These are phyloP conservation scores for Hoplostethus atlanticus DNA, from an alignment of 2,797 vertebrate genomes.

Conservation along the genomic window DNA sequence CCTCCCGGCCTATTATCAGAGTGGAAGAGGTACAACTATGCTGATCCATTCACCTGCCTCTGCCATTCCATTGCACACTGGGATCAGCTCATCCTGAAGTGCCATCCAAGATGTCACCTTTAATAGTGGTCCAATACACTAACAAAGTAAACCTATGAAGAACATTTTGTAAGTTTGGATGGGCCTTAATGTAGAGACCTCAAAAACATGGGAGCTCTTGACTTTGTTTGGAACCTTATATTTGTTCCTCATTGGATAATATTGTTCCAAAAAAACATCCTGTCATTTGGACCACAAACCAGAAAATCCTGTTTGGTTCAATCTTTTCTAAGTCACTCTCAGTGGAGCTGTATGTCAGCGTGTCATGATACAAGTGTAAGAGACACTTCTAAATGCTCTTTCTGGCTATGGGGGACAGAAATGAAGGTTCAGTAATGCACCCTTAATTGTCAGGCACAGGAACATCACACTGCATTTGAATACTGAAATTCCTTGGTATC, in stretches of 20 bases:
- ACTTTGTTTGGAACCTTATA: not conserved
- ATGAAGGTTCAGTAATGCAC: not conserved
- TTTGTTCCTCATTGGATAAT: not conserved
- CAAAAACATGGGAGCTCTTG: not conserved
- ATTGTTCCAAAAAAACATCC: not conserved
- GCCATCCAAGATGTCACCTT: constrained; percentile 39
- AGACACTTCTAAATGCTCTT: not conserved
- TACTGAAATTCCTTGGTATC: constrained; percentile 23
- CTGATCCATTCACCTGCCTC: constrained; percentile 85
- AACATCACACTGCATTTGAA: constrained; percentile 9
- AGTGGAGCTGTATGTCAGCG: not conserved
- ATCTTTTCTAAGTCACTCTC: not conserved
- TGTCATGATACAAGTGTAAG: not conserved
- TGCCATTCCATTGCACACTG: constrained; percentile 72
- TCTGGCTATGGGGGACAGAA: not conserved
- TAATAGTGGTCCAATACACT: constrained; percentile 28
- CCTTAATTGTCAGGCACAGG: not conserved
- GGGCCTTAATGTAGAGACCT: not conserved
- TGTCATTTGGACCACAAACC: no score
- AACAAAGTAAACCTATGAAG: not conserved
- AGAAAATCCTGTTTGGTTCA: no score
- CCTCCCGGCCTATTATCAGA: constrained; percentile 76
- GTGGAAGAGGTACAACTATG: constrained; percentile 75
- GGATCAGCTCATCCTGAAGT: constrained; percentile 11
- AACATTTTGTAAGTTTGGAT: not conserved